Evolutionary conservation across 2,113 vertebrate species (phyloP).

Genomic region (Campylomormyrus numenius): DNA sequence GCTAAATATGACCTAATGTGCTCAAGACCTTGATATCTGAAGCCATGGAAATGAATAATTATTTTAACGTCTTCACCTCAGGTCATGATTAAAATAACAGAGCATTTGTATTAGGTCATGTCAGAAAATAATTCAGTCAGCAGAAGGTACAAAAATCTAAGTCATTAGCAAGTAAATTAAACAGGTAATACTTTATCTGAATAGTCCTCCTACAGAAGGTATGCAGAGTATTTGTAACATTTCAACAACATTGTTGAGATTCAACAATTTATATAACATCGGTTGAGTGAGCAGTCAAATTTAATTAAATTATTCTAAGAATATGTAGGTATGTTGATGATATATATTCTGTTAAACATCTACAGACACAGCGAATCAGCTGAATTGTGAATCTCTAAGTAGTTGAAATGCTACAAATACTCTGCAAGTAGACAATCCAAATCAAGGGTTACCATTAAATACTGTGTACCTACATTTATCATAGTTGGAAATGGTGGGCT

Average conservation of each 20-base stretch:
- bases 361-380: neutral
- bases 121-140: neutral
- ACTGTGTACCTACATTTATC: neutral
- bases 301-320: neutral
- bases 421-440: neutral
- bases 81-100: neutral
- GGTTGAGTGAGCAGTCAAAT: neutral
- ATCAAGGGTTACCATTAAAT: neutral
- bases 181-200: neutral
- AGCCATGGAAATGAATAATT: neutral
- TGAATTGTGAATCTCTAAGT: neutral
- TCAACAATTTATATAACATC: neutral
- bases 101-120: neutral
- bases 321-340: neutral
- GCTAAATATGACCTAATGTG: neutral
- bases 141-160: neutral
- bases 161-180: neutral
- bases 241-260: neutral
- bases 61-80: neutral
- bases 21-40: neutral
- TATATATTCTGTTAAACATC: neutral
- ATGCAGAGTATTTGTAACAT: neutral
- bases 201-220: neutral
- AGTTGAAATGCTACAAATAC: neutral
- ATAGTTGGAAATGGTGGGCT: neutral